Percentiles rank a stretch among this genome's conserved stretches.
These are phyloP conservation scores for Orcinus orca DNA, from an alignment of 2,113 vertebrate species.

Conservation along the genomic window DNA sequence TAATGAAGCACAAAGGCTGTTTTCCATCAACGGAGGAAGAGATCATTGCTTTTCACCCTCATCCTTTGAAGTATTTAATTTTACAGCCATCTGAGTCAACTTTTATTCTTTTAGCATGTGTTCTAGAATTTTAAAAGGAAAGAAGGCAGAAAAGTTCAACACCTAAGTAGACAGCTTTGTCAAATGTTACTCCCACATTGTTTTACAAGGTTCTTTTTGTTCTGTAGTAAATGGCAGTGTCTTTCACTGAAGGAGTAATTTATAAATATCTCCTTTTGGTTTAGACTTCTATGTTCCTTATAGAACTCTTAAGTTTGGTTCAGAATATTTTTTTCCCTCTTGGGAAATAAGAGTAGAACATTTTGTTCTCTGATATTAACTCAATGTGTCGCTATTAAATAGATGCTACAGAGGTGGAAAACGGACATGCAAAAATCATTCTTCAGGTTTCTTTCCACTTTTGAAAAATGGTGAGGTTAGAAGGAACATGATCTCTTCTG, in stretches of 20 bases:
- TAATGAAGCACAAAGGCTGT: slow-evolving; percentile 72
- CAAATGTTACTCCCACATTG: slow-evolving; percentile 41
- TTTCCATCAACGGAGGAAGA: slow-evolving; percentile 53
- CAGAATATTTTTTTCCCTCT: neutral
- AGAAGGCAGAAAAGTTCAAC: slow-evolving; percentile 62
- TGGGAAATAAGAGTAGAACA: neutral
- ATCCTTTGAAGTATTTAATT: slow-evolving; percentile 75
- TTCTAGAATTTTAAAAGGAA: slow-evolving; percentile 70
- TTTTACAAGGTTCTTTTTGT: slow-evolving; percentile 59
- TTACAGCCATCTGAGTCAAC: slow-evolving; percentile 58
- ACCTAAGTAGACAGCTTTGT: slow-evolving; percentile 49
- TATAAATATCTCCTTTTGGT: slow-evolving; percentile 32
- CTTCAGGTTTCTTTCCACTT: neutral
- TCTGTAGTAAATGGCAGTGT: slow-evolving; percentile 11
- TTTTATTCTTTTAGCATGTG: slow-evolving; percentile 74
- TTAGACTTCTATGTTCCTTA: slow-evolving; percentile 15
- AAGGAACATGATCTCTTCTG: neutral
- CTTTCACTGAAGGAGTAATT: slow-evolving; percentile 38
- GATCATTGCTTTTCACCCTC: slow-evolving; percentile 64
- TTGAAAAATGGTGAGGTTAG: neutral
- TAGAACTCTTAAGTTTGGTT: slow-evolving; percentile 23
- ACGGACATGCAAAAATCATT: neutral
- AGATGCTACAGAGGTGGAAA: neutral
- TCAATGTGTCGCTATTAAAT: neutral
- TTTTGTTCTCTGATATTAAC: slow-evolving; percentile 16